A percentile compares a stretch with the other conserved stretches of the same genome.
These are phyloP conservation scores for Tholera decimalis DNA, from an alignment of 2,888 invertebrate species.

Conservation along the genomic window DNA sequence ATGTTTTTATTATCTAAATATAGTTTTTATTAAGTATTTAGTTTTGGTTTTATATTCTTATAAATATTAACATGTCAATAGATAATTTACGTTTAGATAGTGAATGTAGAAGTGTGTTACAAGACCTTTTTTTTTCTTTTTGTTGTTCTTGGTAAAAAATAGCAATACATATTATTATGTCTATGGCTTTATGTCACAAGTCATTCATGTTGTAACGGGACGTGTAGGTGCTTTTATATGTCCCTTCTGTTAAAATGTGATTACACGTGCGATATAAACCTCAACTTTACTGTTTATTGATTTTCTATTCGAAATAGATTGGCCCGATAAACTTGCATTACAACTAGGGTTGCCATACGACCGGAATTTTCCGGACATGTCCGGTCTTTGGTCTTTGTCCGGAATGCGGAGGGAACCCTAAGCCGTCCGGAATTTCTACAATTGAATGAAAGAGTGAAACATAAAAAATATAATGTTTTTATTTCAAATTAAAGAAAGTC, in stretches of 20 bases:
- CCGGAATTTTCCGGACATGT: too few relatives aligned
- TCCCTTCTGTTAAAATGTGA: slow-evolving; percentile 16
- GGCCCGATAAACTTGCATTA: background rate
- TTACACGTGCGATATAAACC: slow-evolving; percentile 15
- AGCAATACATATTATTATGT: slow-evolving; percentile 14
- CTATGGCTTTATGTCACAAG: slow-evolving; percentile 10
- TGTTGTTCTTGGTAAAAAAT: slow-evolving; percentile 22
- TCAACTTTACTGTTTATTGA: slow-evolving; percentile 29
- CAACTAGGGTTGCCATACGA: too few relatives aligned
- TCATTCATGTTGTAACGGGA: background rate
- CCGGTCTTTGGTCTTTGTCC: too few relatives aligned
- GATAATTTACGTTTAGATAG: background rate
- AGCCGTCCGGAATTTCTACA: too few relatives aligned
- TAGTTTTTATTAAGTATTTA: too few relatives aligned
- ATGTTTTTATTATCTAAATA: too few relatives aligned
- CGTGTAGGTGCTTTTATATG: slow-evolving; percentile 5
- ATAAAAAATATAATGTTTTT: too few relatives aligned
- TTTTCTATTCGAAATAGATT: slow-evolving; percentile 8
- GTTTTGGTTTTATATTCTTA: too few relatives aligned
- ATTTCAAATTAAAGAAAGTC: too few relatives aligned
- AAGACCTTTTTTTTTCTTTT: slow-evolving; percentile 24
- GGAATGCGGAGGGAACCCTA: too few relatives aligned
- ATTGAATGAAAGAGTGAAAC: too few relatives aligned
- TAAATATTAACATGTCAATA: background rate
- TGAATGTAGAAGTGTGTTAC: background rate